Percentiles rank a stretch among this genome's conserved stretches.
Evolutionary conservation across 2,113 vertebrate species (phyloP).

Genomic region (Rhombomys opimus): DNA sequence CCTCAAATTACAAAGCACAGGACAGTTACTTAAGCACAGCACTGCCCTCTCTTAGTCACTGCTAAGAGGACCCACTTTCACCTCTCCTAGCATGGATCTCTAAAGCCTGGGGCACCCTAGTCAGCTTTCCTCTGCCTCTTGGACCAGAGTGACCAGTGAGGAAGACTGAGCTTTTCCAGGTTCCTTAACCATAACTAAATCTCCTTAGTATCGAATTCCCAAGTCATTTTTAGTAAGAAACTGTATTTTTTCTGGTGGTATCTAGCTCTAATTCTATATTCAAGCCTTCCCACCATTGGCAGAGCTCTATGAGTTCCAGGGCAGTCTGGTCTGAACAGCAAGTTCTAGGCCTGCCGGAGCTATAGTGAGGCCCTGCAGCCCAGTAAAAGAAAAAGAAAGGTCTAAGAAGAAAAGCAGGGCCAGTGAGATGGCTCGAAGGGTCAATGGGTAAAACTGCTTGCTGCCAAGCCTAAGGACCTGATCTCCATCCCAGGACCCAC

Average conservation of each 20-base stretch:
- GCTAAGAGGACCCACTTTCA: background rate
- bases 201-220: slow-evolving; percentile 45
- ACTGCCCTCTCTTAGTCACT: background rate
- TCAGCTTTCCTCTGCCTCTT: slow-evolving; percentile 14
- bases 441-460: background rate
- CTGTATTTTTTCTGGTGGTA: slow-evolving; percentile 37
- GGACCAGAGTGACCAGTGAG: background rate
- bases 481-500: background rate
- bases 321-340: background rate
- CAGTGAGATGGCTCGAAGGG: background rate
- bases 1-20: background rate
- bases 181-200: slow-evolving; percentile 22
- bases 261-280: slow-evolving; percentile 40
- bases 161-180: background rate
- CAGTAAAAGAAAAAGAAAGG: too few relatives aligned
- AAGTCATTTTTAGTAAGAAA: slow-evolving; percentile 54
- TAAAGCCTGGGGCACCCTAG: background rate
- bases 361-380: background rate
- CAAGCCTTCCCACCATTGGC: background rate
- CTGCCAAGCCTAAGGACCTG: background rate
- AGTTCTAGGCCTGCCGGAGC: background rate
- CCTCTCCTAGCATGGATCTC: background rate
- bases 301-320: background rate
- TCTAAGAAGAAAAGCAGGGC: background rate
- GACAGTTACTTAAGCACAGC: background rate